Conservation (phyloP, 2,113 vertebrate species). For the Cyanoramphus novaezelandiae region DNA sequence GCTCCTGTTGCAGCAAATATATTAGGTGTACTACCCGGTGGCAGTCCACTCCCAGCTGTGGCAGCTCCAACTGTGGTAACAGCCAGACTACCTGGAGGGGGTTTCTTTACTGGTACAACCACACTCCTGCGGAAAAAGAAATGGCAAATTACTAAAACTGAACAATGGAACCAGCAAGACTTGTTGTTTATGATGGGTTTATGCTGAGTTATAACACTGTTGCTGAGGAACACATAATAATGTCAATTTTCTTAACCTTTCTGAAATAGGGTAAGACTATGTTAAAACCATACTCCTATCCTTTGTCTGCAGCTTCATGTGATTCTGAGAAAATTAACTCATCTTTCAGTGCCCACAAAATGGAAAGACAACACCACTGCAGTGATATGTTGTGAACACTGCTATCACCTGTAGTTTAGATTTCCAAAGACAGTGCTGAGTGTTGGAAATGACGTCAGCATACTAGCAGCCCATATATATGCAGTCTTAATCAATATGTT, state of each 20-base stretch:
- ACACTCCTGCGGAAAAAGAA: constrained; percentile 82
- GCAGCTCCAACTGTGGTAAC: constrained; percentile 87
- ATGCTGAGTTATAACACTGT: fast-evolving
- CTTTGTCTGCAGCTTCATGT: background rate
- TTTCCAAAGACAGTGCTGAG: background rate
- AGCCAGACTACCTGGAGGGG: constrained; percentile 84
- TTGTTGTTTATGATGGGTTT: background rate
- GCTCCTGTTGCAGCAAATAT: constrained; percentile 89
- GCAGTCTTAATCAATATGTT: background rate
- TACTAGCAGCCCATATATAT: background rate
- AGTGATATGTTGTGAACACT: background rate
- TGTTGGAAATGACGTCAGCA: background rate
- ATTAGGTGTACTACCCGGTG: constrained; percentile 86
- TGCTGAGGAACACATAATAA: background rate
- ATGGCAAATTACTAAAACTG: background rate
- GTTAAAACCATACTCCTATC: background rate
- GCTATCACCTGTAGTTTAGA: background rate
- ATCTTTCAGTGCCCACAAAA: background rate
- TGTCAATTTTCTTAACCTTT: background rate
- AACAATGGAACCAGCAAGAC: background rate
- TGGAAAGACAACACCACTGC: background rate
- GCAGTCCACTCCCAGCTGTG: constrained; percentile 78
- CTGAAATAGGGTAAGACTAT: background rate
- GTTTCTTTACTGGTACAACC: constrained; percentile 93
- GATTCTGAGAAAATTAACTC: background rate